A percentile compares a stretch with the other conserved stretches of the same genome.
Evolutionary conservation across 2,113 vertebrate genomes (phyloP).

Genomic region (Odontophorus gujanensis): DNA sequence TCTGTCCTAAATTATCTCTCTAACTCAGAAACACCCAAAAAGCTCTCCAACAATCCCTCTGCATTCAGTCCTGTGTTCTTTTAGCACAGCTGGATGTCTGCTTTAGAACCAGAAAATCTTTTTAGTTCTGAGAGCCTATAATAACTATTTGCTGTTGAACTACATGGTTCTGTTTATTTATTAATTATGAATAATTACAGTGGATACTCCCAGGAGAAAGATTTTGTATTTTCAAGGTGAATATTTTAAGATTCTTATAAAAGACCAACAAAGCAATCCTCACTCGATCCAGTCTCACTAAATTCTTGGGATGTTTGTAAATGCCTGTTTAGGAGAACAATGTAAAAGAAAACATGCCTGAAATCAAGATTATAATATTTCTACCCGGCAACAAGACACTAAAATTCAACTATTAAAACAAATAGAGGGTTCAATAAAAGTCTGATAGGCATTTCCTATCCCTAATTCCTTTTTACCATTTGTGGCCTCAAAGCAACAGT

Average conservation of each 20-base stretch:
- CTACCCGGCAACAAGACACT: not conserved
- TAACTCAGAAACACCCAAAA: not conserved
- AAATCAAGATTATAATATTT: not conserved
- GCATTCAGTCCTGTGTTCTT: conserved; percentile 26
- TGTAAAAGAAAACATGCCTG: not conserved
- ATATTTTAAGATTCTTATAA: conserved; percentile 16
- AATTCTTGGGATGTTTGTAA: not conserved
- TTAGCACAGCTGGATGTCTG: conserved; percentile 56
- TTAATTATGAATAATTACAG: conserved; percentile 70
- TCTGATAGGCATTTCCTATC: not conserved
- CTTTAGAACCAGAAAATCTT: conserved; percentile 53
- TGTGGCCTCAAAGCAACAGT: not conserved
- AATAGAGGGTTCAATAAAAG: not conserved
- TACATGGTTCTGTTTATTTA: conserved; percentile 57
- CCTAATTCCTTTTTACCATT: not conserved
- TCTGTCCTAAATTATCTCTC: not conserved
- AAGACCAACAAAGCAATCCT: not conserved
- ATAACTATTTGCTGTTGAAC: conserved; percentile 45
- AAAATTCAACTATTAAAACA: not conserved
- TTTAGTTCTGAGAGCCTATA: conserved; percentile 59
- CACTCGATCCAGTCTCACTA: not conserved
- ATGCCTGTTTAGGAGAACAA: not conserved
- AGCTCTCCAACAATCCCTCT: not conserved
- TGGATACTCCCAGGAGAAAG: not conserved
- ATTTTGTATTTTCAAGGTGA: not conserved